Evolutionary conservation across 2,113 vertebrate genomes (phyloP).

Genomic region (Clinocottus analis): DNA sequence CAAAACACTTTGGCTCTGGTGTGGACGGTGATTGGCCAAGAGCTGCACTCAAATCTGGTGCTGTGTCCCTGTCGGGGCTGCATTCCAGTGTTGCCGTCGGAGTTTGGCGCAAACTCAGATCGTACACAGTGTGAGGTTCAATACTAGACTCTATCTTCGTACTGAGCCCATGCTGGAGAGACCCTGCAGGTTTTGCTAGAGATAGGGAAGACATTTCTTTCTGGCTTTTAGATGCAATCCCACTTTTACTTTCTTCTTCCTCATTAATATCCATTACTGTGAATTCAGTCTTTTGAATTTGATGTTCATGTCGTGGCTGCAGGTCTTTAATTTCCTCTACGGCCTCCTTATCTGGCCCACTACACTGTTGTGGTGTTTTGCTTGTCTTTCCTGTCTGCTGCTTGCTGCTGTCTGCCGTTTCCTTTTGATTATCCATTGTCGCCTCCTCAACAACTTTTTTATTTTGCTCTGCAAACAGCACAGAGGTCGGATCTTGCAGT

Average conservation of each 20-base stretch:
- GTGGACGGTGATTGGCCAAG: constrained; percentile 55
- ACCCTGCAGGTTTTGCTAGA: constrained; percentile 34
- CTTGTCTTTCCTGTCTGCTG: constrained; percentile 40
- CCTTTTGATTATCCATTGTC: constrained; percentile 49
- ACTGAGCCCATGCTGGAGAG: constrained; percentile 22
- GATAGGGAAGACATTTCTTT: constrained; percentile 20
- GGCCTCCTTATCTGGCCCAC: constrained; percentile 55
- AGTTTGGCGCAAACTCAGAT: constrained; percentile 48
- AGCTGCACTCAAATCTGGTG: constrained; percentile 34
- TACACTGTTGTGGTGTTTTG: constrained; percentile 37
- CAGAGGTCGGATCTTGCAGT: constrained; percentile 6
- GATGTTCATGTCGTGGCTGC: constrained; percentile 27
- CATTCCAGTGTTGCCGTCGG: constrained; percentile 35
- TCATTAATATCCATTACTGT: constrained; percentile 11
- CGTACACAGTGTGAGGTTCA: constrained; percentile 43
- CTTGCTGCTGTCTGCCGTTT: constrained; percentile 44
- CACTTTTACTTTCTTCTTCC: constrained; percentile 39
- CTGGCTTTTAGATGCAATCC: constrained; percentile 29
- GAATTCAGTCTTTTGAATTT: constrained; percentile 40
- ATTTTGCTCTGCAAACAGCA: constrained; percentile 34
- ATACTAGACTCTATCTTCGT: constrained; percentile 38
- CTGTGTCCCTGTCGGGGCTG: constrained; percentile 38
- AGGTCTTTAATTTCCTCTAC: constrained; percentile 44
- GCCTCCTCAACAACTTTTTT: constrained; percentile 15
- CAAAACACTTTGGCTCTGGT: constrained; percentile 55